These are phyloP conservation scores for Sarcophaga bullata DNA, from an alignment of 1,140 invertebrate genomes.

Conservation along the genomic window DNA sequence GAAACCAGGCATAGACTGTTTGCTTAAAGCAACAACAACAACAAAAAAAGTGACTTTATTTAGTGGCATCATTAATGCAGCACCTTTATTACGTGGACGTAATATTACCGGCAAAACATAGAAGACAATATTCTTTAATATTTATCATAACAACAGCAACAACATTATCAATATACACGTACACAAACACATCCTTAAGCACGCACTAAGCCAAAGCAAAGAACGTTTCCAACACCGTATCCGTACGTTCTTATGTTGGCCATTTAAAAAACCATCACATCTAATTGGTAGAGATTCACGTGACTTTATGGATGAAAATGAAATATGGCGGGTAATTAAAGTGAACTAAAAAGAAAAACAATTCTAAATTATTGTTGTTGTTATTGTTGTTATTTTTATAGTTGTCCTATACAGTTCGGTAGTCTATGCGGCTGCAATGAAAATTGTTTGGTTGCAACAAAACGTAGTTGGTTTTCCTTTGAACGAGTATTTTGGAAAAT, in stretches of 20 bases:
- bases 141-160: slow-evolving; percentile 24
- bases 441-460: slow-evolving; percentile 3
- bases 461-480: not conserved
- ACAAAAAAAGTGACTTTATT: not conserved
- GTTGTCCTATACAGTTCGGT: slow-evolving; percentile 17
- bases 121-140: slow-evolving; percentile 25
- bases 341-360: slow-evolving; percentile 53
- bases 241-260: not conserved
- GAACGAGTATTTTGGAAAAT: not conserved
- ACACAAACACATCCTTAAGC: not conserved
- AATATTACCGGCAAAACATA: not conserved
- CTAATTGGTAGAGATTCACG: slow-evolving; percentile 35
- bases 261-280: slow-evolving; percentile 16
- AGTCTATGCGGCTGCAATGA: not conserved
- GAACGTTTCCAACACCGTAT: not conserved
- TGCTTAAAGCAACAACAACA: not conserved
- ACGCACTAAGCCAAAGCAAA: not conserved
- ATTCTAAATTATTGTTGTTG: slow-evolving; percentile 61
- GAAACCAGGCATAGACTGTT: not conserved
- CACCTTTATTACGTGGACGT: not conserved
- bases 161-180: not conserved
- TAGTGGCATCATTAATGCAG: not conserved
- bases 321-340: slow-evolving; percentile 64
- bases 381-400: slow-evolving; percentile 4
- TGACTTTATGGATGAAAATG: slow-evolving; percentile 51